A percentile compares a stretch with the other conserved stretches of the same genome.
phyloP scores from a whole-genome alignment of 2,797 vertebrate genomes.

The Cossypha niveicapilla region DNA sequence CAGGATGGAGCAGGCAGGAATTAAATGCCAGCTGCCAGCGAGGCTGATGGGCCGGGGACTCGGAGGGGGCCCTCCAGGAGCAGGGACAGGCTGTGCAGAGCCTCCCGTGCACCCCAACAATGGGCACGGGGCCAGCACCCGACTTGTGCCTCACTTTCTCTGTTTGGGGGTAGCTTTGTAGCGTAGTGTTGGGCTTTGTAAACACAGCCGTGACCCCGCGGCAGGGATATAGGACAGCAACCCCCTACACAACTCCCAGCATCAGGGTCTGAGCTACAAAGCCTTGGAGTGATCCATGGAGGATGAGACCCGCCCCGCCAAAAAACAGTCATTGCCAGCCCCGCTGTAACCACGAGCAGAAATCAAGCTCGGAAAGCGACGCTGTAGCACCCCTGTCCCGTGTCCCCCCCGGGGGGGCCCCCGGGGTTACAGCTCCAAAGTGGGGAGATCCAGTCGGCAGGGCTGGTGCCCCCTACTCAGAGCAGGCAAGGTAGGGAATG shows the following conservation, averaged over 20 bases:
- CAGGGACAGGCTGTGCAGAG: background rate
- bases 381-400: background rate
- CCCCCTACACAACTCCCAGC: background rate
- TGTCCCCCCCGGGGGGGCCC: fast-evolving
- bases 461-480: background rate
- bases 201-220: background rate
- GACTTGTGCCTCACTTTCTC: background rate
- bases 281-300: background rate
- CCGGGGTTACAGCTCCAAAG: background rate
- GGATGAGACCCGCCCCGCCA: no score
- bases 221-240: background rate
- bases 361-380: background rate
- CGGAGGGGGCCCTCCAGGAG: background rate
- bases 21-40: conserved; percentile 58
- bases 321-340: background rate
- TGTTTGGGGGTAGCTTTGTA: background rate
- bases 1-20: conserved; percentile 21
- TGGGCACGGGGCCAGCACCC: background rate
- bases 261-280: background rate
- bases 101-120: background rate
- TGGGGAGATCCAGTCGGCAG: fast-evolving
- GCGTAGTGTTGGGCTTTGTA: background rate
- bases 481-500: background rate
- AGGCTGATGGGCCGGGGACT: background rate
- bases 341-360: background rate